Percentiles rank a stretch among this genome's conserved stretches.
Evolutionary conservation across 2,113 vertebrate species (phyloP).

Genomic region (Mohoua ochrocephala): DNA sequence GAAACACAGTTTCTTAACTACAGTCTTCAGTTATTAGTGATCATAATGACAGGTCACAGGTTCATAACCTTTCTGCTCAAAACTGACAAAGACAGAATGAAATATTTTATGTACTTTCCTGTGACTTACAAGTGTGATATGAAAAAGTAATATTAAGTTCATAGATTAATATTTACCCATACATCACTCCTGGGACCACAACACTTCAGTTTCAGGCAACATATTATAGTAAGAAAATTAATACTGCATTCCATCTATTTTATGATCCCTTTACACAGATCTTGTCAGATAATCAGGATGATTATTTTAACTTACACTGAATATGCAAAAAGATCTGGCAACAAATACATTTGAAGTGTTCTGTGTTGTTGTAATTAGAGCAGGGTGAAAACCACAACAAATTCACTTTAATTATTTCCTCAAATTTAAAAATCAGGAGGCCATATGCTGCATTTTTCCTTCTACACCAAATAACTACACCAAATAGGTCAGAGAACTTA

Average conservation of each 20-base stretch:
- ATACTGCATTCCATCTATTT: neutral
- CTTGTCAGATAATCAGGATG: neutral
- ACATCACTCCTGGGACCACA: neutral
- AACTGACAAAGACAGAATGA: neutral
- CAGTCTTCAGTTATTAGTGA: neutral
- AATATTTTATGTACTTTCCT: neutral
- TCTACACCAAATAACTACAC: neutral
- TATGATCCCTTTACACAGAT: neutral
- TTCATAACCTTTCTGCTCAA: neutral
- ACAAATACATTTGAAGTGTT: neutral
- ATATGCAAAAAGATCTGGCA: neutral
- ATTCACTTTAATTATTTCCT: neutral
- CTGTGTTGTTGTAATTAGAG: neutral
- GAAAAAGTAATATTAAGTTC: neutral
- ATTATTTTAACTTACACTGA: conserved; percentile 25
- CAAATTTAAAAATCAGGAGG: neutral
- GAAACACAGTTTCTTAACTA: neutral
- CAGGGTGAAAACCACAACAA: neutral
- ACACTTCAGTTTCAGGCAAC: neutral
- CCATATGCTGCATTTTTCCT: neutral
- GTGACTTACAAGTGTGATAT: neutral
- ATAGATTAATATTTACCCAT: neutral
- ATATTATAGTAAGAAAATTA: neutral
- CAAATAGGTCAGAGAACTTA: neutral
- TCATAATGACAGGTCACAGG: neutral